Evolutionary conservation across 2,113 vertebrate genomes (phyloP).

Genomic region (Anarhynchus alexandrinus): DNA sequence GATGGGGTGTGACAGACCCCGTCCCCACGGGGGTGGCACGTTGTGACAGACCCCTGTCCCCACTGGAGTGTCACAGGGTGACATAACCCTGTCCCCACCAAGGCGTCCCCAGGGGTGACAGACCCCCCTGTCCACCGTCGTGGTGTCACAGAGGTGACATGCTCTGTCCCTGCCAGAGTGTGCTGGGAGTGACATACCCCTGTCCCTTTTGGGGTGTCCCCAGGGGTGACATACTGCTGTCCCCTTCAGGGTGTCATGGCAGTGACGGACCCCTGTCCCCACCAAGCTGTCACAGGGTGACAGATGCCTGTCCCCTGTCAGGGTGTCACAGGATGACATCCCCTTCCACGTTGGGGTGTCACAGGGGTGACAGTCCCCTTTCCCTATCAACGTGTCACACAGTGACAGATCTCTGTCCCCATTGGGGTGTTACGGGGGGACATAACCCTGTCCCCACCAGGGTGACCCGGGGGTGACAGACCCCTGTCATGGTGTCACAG

Average conservation of each 20-base stretch:
- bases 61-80: neutral
- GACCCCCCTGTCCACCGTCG: neutral
- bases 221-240: neutral
- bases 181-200: neutral
- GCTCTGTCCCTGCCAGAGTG: neutral
- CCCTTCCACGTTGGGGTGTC: neutral
- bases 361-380: neutral
- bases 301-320: neutral
- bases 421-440: too few species aligned
- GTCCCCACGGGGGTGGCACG: neutral
- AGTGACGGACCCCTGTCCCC: neutral
- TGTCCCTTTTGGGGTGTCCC: neutral
- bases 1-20: neutral
- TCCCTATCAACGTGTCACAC: neutral
- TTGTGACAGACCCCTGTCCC: neutral
- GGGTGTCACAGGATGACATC: neutral
- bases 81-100: neutral
- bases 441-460: neutral
- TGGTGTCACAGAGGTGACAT: neutral
- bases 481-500: rapidly evolving
- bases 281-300: neutral
- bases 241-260: neutral
- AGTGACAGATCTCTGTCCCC: neutral
- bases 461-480: neutral
- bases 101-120: neutral